These are phyloP conservation scores for Pachyrhynchus sulphureomaculatus DNA, from an alignment of 1,140 invertebrate genomes.

Conservation along the genomic window DNA sequence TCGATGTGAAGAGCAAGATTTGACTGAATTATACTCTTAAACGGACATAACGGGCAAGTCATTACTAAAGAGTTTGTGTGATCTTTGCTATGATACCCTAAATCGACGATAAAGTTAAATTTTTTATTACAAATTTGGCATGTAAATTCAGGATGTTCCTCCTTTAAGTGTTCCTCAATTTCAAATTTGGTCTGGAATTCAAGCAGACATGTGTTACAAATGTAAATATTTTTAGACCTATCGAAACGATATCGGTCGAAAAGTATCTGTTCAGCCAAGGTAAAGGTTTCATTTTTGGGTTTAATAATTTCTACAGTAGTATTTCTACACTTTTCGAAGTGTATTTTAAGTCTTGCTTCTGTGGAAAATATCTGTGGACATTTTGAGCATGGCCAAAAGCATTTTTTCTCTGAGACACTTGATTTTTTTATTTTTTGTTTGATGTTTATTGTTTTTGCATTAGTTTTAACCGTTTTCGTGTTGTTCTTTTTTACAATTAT, in stretches of 20 bases:
- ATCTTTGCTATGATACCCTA: conserved; percentile 10
- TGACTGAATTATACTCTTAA: not conserved
- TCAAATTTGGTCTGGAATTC: conserved; percentile 30
- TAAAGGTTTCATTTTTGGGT: not conserved
- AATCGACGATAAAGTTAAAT: conserved; percentile 1
- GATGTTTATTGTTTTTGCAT: not conserved
- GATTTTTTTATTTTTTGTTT: not conserved
- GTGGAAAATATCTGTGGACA: conserved; percentile 26
- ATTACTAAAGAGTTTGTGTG: not conserved
- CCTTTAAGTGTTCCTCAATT: conserved; percentile 34
- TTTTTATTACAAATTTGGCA: conserved; percentile 2
- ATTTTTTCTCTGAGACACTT: not conserved
- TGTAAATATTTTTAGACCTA: conserved; percentile 21
- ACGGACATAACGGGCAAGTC: conserved; percentile 22
- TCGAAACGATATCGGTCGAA: conserved; percentile 13
- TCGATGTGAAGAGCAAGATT: conserved; percentile 7
- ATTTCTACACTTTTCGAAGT: not conserved
- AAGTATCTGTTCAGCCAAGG: not conserved
- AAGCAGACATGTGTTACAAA: conserved; percentile 34
- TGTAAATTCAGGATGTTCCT: conserved; percentile 9
- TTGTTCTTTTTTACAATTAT: not conserved
- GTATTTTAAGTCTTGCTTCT: conserved; percentile 3
- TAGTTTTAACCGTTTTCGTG: not conserved
- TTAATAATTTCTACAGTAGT: not conserved
- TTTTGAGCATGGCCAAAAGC: conserved; percentile 18